Evolutionary conservation across 2,888 invertebrate species (phyloP), one percentile per base, ranked within the genome.

Genomic region (Tipula unca): DNA sequence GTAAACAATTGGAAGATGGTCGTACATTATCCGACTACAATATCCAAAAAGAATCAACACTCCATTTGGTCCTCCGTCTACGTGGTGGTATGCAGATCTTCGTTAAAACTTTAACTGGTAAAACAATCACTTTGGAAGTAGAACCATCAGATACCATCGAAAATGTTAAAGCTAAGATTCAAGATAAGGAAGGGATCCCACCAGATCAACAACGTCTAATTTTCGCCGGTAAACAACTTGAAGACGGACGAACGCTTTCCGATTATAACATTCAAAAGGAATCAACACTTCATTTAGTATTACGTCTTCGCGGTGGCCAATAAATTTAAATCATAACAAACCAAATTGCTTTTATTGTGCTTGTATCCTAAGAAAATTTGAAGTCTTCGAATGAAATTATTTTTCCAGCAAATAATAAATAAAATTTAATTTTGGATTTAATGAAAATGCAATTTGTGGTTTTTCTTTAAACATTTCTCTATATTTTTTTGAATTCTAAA

Each of bases 71-170:
- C 89, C 92, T 97, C 87, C 94, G 98, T 88, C 93, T 98, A 86
- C 94, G 97, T 88, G 99, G 99, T 92, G 99, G 99, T 89, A 98
- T 98, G 98, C 98, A 99, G 94, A 98, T 99, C 92, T 99, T 98
- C 91, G 97, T 98, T 87, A 98, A 98, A 92, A 98, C 97, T 88
- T 93, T 97, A 84, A 97, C 97, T 89, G 97, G 97, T 89, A 98
- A 97, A 92, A 97, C 97, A 90, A 97, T 97, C 90, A 96, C 97
- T 90, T 94, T 97, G 87, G 96, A 97, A n/a, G n/a, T n/a, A n/a
- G n/a, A n/a, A n/a, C n/a, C n/a, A n/a, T n/a, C n/a, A n/a, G n/a
- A n/a, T n/a, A n/a, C n/a, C n/a, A n/a, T n/a, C n/a, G n/a, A n/a
- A n/a, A n/a, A n/a, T n/a, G n/a, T n/a, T n/a, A n/a, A n/a, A n/a